Conservation (phyloP, 2,888 invertebrate genomes). For the Rhingia campestris region DNA sequence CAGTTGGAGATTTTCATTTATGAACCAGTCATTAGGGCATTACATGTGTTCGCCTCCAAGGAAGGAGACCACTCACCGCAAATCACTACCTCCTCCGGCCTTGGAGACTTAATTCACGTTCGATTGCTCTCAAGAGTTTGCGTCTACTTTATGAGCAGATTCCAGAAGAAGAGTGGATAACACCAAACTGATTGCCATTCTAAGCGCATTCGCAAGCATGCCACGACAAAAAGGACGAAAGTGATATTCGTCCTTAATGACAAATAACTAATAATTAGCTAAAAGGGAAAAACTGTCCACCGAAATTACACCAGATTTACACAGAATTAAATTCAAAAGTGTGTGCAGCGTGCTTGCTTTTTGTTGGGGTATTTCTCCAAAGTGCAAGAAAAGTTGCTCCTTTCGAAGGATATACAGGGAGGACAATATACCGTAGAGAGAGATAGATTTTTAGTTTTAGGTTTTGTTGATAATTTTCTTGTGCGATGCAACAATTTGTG, state of each 20-base stretch:
- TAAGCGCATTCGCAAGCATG: neutral
- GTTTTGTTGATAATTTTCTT: conserved; percentile 25
- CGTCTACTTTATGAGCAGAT: conserved; percentile 5
- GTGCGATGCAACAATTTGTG: conserved; percentile 44
- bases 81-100: neutral
- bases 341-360: conserved; percentile 9
- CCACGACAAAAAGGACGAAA: neutral
- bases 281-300: conserved; percentile 70
- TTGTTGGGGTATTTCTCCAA: neutral
- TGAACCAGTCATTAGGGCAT: conserved; percentile 81
- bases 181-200: conserved; percentile 55
- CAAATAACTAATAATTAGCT: conserved; percentile 70
- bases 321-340: conserved; percentile 56
- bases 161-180: conserved; percentile 3
- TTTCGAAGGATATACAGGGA: conserved; percentile 17
- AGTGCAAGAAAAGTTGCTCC: conserved; percentile 58
- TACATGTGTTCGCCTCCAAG: conserved; percentile 50
- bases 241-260: conserved; percentile 52
- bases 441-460: neutral
- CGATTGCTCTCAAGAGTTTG: conserved; percentile 47
- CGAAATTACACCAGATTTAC: conserved; percentile 65
- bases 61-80: neutral
- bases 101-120: conserved; percentile 37
- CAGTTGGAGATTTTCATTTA: conserved; percentile 81
- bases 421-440: neutral